phyloP scores from a whole-genome alignment of 2,888 invertebrate species.

The Drosophila planitibia region DNA sequence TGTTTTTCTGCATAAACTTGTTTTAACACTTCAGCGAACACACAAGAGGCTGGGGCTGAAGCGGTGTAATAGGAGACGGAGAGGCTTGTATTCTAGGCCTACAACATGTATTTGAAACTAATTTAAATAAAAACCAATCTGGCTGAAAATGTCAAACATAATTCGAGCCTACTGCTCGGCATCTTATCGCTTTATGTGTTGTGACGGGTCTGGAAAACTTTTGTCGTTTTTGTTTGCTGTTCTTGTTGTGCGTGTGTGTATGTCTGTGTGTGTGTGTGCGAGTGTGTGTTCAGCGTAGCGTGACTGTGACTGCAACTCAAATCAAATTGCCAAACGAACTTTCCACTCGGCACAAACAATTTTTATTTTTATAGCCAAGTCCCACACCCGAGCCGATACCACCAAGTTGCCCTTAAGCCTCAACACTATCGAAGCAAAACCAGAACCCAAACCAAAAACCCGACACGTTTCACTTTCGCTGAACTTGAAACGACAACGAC shows the following conservation, averaged over 20 bases:
- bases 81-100: conserved; percentile 21
- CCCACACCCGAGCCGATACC: conserved; percentile 1
- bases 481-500: conserved; percentile 62
- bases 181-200: conserved; percentile 67
- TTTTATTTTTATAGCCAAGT: conserved; percentile 67
- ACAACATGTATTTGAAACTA: conserved; percentile 72
- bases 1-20: conserved; percentile 33
- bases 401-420: conserved; percentile 28
- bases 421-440: conserved; percentile 23
- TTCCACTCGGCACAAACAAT: conserved; percentile 70
- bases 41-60: background rate
- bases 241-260: background rate
- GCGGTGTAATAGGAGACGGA: background rate
- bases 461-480: conserved; percentile 69
- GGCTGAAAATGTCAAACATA: conserved; percentile 69
- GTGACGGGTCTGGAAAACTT: conserved; percentile 62
- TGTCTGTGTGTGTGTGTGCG: conserved; percentile 18
- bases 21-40: conserved; percentile 72
- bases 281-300: conserved; percentile 31
- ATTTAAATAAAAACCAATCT: conserved; percentile 80
- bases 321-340: conserved; percentile 65
- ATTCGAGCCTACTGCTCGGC: conserved; percentile 58
- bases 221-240: conserved; percentile 36
- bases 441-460: conserved; percentile 28
- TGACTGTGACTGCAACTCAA: conserved; percentile 55